A percentile compares a stretch with the other conserved stretches of the same genome.
phyloP scores from a whole-genome alignment of 2,888 invertebrate genomes.

The Ligdia adustata region DNA sequence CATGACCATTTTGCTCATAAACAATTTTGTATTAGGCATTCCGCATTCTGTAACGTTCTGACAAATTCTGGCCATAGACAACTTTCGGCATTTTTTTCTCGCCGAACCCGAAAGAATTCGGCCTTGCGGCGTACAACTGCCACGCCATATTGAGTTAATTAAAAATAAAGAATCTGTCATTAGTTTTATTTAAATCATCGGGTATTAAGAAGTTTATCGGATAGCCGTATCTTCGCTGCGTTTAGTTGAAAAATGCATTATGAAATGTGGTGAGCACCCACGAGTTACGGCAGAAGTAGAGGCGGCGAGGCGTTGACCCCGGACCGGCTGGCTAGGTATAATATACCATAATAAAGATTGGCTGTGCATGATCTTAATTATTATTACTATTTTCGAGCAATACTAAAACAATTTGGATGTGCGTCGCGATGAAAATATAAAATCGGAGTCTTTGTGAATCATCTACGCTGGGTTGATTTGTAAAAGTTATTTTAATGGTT shows the following conservation, averaged over 20 bases:
- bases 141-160: conserved; percentile 23
- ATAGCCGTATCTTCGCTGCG: conserved; percentile 34
- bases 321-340: conserved; percentile 47
- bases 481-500: conserved; percentile 34
- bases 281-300: too few relatives aligned
- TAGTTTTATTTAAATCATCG: conserved; percentile 35
- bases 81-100: conserved; percentile 4
- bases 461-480: conserved; percentile 30
- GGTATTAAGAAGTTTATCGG: conserved; percentile 31
- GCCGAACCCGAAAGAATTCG: conserved; percentile 8
- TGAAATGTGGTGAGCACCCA: conserved; percentile 38
- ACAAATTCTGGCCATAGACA: conserved; percentile 12
- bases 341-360: conserved; percentile 51
- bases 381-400: conserved; percentile 60
- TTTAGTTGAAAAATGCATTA: conserved; percentile 47
- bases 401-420: conserved; percentile 45
- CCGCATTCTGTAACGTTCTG: background rate
- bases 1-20: background rate
- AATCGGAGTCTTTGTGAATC: conserved; percentile 42
- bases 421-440: conserved; percentile 35
- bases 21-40: background rate
- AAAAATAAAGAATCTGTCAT: conserved; percentile 31
- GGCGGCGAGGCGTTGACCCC: conserved; percentile 41
- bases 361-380: conserved; percentile 65
- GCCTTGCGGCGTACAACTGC: conserved; percentile 24